Evolutionary conservation across 1,140 invertebrate species (phyloP), one percentile per base, ranked within the genome.

Genomic region (Diorhabda carinulata): DNA sequence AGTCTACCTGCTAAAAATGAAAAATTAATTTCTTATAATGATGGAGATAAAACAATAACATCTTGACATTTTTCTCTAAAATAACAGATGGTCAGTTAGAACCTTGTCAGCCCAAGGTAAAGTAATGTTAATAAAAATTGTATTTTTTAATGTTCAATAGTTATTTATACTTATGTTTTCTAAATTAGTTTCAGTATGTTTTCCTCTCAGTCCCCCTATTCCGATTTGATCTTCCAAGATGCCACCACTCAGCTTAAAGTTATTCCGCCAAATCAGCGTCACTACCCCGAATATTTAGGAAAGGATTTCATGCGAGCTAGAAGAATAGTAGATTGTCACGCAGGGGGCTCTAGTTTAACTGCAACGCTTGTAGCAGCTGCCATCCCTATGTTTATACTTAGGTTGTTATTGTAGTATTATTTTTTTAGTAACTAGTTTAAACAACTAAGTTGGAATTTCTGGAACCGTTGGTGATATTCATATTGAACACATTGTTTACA

Each of bases 211-310:
- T 85, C 90, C 2, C 92, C 92, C 0, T 93, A 89, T 78, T 88
- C 89, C 60, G 94, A 97, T 82, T 81, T 97, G 0, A 97, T 97
- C 70, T 97, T 97, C 82, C 94, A 95, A 83, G 94, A 97, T 80
- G 92, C 94, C 0, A 92, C 95, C 0, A 90, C 93, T 43, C 92
- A 95, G 74, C 81, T 97, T n/a, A 84, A 88, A 71, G 82, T 91
- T 0, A 85, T 96, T 42, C 84, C 86, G 3, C 82, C 85, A 42
- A 81, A 84, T 2, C 80, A 91, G 74, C 83, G 92, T 9, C 82
- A 88, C 61, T 91, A 86, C 73, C 87, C 87, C 3, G 79, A 83
- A 4, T 94, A 93, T 78, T 79, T 94, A 25, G 92, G 92, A 0
- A 79, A 81, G 41, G 88, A 92, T 78, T 94, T 92, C 78, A 86